A percentile compares a stretch with the other conserved stretches of the same genome.
Evolutionary conservation across 2,888 invertebrate genomes (phyloP).

Genomic region (Yponomeuta evonymella): DNA sequence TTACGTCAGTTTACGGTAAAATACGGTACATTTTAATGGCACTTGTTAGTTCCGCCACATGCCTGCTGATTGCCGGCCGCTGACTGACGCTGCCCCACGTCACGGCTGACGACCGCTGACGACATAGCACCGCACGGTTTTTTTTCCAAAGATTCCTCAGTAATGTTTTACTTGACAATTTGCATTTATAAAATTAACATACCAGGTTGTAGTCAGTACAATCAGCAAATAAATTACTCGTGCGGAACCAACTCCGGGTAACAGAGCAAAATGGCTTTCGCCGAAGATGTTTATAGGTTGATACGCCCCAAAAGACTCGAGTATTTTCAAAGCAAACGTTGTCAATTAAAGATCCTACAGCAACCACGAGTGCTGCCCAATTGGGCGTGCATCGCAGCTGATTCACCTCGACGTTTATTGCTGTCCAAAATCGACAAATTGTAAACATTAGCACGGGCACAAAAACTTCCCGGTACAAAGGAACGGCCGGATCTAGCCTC

Average conservation of each 20-base stretch:
- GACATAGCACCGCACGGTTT: not conserved
- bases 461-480: slow-evolving; percentile 54
- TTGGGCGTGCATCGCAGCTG: slow-evolving; percentile 60
- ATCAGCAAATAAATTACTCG: too few species aligned
- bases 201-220: too few species aligned
- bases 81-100: slow-evolving; percentile 17
- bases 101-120: not conserved
- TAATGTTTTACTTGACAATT: not conserved
- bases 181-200: not conserved
- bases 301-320: slow-evolving; percentile 2
- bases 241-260: not conserved
- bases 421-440: slow-evolving; percentile 63
- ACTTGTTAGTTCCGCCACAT: slow-evolving; percentile 67
- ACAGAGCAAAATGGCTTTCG: not conserved
- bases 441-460: slow-evolving; percentile 64
- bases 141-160: not conserved
- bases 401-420: slow-evolving; percentile 65
- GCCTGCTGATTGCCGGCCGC: slow-evolving; percentile 29
- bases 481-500: slow-evolving; percentile 67
- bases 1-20: slow-evolving; percentile 43
- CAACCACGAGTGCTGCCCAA: slow-evolving; percentile 39
- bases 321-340: slow-evolving; percentile 10
- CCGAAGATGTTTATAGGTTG: not conserved
- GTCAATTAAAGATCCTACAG: slow-evolving; percentile 1
- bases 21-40: slow-evolving; percentile 58